phyloP scores from a whole-genome alignment of 2,888 invertebrate species.

The Selenia dentaria region DNA sequence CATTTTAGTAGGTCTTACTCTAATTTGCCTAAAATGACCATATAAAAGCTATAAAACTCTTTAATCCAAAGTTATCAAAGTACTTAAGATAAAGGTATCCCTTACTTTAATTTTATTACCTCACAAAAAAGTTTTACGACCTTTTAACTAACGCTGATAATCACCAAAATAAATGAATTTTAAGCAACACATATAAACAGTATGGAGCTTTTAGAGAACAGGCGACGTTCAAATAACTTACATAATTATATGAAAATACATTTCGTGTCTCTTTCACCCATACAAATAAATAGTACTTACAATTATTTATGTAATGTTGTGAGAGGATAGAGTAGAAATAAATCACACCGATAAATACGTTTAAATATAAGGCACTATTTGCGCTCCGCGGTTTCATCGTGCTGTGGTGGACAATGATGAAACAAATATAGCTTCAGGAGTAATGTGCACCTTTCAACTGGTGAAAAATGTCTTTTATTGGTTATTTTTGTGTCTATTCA shows the following conservation, averaged over 20 bases:
- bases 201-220: not conserved
- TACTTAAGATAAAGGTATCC: constrained; percentile 18
- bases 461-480: too few species aligned
- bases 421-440: too few species aligned
- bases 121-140: constrained; percentile 22
- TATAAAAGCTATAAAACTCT: constrained; percentile 20
- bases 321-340: too few species aligned
- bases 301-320: too few species aligned
- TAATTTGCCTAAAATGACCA: constrained; percentile 17
- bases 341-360: too few species aligned
- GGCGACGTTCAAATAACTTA: too few species aligned
- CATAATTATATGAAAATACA: not conserved
- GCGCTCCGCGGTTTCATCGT: too few species aligned
- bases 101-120: constrained; percentile 16
- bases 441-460: too few species aligned
- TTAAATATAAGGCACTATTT: too few species aligned
- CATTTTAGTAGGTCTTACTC: not conserved
- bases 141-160: constrained; percentile 30
- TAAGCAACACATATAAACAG: constrained; percentile 4
- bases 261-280: not conserved
- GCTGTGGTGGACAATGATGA: too few species aligned
- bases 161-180: constrained; percentile 22
- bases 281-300: too few species aligned
- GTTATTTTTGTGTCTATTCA: too few species aligned
- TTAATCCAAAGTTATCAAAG: constrained; percentile 13